phyloP scores from a whole-genome alignment of 2,888 invertebrate species.

The Caenorhabditis imperialis region DNA sequence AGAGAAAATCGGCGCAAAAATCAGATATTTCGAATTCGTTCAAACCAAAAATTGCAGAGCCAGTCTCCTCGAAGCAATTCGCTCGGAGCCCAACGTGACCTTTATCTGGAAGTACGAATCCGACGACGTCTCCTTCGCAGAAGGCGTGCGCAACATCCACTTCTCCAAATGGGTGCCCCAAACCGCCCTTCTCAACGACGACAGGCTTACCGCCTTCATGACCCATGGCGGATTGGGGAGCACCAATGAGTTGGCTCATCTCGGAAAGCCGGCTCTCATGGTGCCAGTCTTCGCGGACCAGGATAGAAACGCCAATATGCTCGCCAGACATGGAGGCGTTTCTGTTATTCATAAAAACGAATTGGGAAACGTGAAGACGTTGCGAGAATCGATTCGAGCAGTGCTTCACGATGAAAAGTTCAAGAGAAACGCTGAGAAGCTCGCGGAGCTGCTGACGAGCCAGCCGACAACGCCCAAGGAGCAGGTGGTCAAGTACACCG shows the following conservation, averaged over 20 bases:
- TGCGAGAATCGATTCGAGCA: slow-evolving; percentile 13
- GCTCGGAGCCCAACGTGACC: slow-evolving; percentile 27
- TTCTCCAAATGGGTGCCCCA: slow-evolving; percentile 52
- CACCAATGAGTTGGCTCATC: slow-evolving; percentile 42
- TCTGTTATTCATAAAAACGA: slow-evolving; percentile 36
- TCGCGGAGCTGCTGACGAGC: slow-evolving; percentile 24
- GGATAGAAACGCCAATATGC: slow-evolving; percentile 47
- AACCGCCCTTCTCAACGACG: slow-evolving; percentile 16
- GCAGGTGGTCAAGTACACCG: slow-evolving; percentile 32
- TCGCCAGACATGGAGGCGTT: slow-evolving; percentile 25
- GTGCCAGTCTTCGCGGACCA: slow-evolving; percentile 52
- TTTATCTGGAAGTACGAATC: slow-evolving; percentile 57
- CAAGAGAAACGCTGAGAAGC: slow-evolving; percentile 10
- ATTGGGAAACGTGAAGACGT: slow-evolving; percentile 7
- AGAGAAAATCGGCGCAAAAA: too few relatives aligned
- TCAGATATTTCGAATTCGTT: not conserved
- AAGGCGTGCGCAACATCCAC: slow-evolving; percentile 19
- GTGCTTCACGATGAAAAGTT: slow-evolving; percentile 20
- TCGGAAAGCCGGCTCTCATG: slow-evolving; percentile 46
- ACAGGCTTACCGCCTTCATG: slow-evolving; percentile 36
- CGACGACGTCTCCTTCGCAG: slow-evolving; percentile 20
- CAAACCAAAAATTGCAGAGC: slow-evolving; percentile 7
- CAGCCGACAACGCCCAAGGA: slow-evolving; percentile 47
- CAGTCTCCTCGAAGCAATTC: slow-evolving; percentile 16
- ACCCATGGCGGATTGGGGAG: slow-evolving; percentile 51